Base-by-base conservation (phyloP, 2,113 vertebrate genomes). In the Ochotona princeps region DNA sequence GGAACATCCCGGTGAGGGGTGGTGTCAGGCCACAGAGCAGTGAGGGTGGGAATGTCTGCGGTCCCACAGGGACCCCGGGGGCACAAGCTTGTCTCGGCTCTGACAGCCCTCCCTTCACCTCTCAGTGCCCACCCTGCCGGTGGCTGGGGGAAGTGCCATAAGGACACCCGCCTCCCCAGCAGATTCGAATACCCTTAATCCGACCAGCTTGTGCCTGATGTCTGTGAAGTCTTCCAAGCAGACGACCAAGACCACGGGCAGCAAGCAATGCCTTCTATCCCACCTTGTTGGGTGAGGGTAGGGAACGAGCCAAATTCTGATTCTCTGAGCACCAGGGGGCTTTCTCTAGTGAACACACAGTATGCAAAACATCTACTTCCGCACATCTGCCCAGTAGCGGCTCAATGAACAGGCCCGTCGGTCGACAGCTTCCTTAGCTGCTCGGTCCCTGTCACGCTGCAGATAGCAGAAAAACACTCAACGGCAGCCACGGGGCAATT, bases 361-460 rank as follows among this genome's bases (percentile, higher is more conserved):
- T 25, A n/a, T 32, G 38, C 32, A 89, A 89, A 91, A 35, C 15
- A 81, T 63, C 65, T 72, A 54, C 28, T 86, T 83, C 82, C 70
- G 44, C 83, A 89, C 72, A 20, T 91, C 84, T 95, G 80, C 57
- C 82, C 87, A 85, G 28, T 0, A 79, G 51, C 73, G 75, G 93
- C 63, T 95, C 83, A 94, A n/a, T 57, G 70, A 94, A 96, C 96
- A 96, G 93, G 2, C 84, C 86, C 10, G 69, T 67, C 70, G 75
- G 86, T 1, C 10, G 93, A 51, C 73, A 2, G 32, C 60, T 94
- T 90, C 88, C 73, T 35, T 47, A 87, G 92, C 10, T 72, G 88
- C 87, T 89, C 32, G n/a, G 67, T 51, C 72, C 69, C 81, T 66
- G 83, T 57, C 61, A 44, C 0, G 0, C 67, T 70, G 63, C 8